Conservation (phyloP, 2,888 invertebrate genomes). For the Dynastes grantii region DNA sequence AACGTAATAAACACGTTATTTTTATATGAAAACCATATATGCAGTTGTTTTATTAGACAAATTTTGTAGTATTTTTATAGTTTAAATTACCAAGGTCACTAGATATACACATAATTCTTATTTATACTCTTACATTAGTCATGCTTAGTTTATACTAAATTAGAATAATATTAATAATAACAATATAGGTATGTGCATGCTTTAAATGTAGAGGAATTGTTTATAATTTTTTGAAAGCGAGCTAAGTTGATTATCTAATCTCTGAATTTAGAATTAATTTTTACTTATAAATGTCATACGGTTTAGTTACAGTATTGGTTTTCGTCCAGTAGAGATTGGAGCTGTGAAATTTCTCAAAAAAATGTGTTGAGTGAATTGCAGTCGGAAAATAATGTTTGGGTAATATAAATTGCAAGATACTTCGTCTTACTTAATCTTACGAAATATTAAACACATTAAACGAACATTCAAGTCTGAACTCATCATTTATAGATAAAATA, state of each 20-base stretch:
- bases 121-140: not conserved
- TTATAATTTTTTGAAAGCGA: not conserved
- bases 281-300: constrained; percentile 30
- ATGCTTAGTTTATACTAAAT: not conserved
- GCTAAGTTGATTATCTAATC: constrained; percentile 27
- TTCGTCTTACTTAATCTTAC: not conserved
- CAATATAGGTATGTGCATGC: not conserved
- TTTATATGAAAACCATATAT: not conserved
- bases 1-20: too few species aligned
- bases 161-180: not conserved
- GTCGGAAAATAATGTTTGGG: constrained; percentile 2
- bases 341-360: not conserved
- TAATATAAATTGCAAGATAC: constrained; percentile 14
- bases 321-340: constrained; percentile 14
- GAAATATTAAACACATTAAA: not conserved
- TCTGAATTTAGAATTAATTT: constrained; percentile 29
- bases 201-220: not conserved
- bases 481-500: not conserved
- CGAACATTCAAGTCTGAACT: not conserved
- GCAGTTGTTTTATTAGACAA: not conserved
- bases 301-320: constrained; percentile 26
- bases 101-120: not conserved
- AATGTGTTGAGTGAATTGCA: constrained; percentile 20
- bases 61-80: not conserved
- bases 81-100: constrained; percentile 6